These are phyloP conservation scores for Radopholus similis DNA, from an alignment of 1,140 invertebrate genomes.

Conservation along the genomic window DNA sequence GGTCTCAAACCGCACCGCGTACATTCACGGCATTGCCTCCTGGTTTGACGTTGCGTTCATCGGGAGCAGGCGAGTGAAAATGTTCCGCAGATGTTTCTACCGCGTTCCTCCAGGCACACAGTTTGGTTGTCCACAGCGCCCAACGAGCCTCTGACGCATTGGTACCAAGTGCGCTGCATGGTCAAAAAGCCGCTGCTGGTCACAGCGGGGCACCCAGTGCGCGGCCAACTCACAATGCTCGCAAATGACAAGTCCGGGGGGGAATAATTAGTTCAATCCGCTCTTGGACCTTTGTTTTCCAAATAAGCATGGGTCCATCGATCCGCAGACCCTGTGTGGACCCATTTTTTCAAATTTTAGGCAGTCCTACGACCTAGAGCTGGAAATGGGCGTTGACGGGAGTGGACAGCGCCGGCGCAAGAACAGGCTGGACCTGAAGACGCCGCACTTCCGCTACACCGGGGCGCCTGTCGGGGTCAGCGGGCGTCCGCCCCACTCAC, in stretches of 20 bases:
- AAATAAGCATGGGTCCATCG: no score
- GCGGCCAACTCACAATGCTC: slow-evolving; percentile 78
- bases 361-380: slow-evolving; percentile 29
- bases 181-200: slow-evolving; percentile 87
- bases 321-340: no score
- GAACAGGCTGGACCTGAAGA: slow-evolving; percentile 94
- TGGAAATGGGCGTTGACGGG: slow-evolving; percentile 21
- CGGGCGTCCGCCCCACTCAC: no score
- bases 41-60: slow-evolving; percentile 99
- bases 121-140: slow-evolving; percentile 97
- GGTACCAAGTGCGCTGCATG: slow-evolving; percentile 97
- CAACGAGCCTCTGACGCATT: slow-evolving; percentile 96
- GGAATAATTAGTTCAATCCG: no score
- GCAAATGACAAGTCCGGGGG: slow-evolving; percentile 78
- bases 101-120: slow-evolving; percentile 66
- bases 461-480: slow-evolving; percentile 66
- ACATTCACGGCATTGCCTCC: slow-evolving; percentile 95
- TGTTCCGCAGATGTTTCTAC: slow-evolving; percentile 1
- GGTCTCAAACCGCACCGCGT: no score
- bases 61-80: slow-evolving; percentile 64
- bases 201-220: slow-evolving; percentile 84
- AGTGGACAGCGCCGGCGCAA: slow-evolving; percentile 4
- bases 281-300: no score
- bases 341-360: slow-evolving; percentile 24
- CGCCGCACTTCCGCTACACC: slow-evolving; percentile 83